Evolutionary conservation across 1,140 invertebrate species (phyloP).

Genomic region (Thaumetopoea pityocampa): DNA sequence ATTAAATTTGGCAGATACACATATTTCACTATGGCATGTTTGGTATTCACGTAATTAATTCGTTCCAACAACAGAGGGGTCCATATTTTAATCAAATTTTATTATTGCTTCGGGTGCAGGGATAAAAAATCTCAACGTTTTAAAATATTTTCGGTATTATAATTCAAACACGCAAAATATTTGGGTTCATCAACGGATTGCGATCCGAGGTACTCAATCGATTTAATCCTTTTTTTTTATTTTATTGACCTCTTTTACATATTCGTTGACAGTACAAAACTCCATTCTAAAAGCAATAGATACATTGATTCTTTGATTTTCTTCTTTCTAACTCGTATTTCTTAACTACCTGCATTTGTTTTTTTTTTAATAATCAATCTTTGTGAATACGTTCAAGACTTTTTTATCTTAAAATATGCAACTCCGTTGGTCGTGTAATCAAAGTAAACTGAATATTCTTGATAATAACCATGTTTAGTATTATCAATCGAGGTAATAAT

Average conservation of each 20-base stretch:
- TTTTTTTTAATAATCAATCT: conserved; percentile 7
- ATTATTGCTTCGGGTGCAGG: conserved; percentile 50
- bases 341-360: conserved; percentile 4
- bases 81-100: conserved; percentile 65
- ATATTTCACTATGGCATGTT: conserved; percentile 45
- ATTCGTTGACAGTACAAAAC: conserved; percentile 17
- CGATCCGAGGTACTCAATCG: conserved; percentile 27
- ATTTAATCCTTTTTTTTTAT: conserved; percentile 14
- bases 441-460: conserved; percentile 5
- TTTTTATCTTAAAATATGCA: conserved; percentile 7
- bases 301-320: conserved; percentile 17
- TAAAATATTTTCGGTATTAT: conserved; percentile 39
- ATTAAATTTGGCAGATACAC: conserved; percentile 17
- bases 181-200: conserved; percentile 35
- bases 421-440: background rate
- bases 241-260: conserved; percentile 20
- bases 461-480: conserved; percentile 6
- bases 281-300: conserved; percentile 15
- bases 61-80: conserved; percentile 47
- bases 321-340: conserved; percentile 15
- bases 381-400: conserved; percentile 2
- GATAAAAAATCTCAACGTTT: conserved; percentile 40
- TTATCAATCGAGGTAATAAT: conserved; percentile 14
- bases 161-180: conserved; percentile 39
- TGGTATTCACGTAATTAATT: conserved; percentile 59